phyloP scores from a whole-genome alignment of 2,113 vertebrate genomes.

The Zootoca vivipara region DNA sequence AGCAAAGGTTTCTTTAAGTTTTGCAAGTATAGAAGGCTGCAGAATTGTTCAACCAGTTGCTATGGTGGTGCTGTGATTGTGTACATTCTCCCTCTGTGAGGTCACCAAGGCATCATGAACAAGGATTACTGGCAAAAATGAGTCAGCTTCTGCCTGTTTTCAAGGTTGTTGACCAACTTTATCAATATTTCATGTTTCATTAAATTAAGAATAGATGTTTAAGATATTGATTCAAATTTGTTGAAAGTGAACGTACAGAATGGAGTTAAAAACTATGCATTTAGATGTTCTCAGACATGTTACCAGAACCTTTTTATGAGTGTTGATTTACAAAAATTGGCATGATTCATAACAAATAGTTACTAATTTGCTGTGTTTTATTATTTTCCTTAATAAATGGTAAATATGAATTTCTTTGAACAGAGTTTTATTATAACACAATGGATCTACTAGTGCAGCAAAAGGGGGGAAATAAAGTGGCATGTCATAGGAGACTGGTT shows the following conservation, averaged over 20 bases:
- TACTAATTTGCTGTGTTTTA: background rate
- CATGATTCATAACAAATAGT: background rate
- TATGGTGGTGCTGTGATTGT: background rate
- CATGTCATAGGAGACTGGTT: background rate
- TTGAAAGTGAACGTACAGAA: background rate
- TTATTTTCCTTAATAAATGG: background rate
- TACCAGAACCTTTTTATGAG: background rate
- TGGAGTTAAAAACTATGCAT: background rate
- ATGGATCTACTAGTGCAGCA: background rate
- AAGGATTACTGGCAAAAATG: background rate
- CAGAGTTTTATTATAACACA: background rate
- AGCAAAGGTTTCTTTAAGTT: background rate
- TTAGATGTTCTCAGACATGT: background rate
- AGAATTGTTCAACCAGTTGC: constrained; percentile 2
- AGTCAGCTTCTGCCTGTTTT: background rate
- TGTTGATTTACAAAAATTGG: background rate
- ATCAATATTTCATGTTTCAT: background rate
- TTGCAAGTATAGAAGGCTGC: background rate
- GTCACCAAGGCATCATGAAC: background rate
- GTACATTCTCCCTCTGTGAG: background rate
- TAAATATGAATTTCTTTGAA: background rate
- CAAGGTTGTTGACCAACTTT: background rate
- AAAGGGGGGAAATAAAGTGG: background rate
- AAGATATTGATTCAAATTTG: background rate
- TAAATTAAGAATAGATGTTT: background rate